Conservation (phyloP, 2,888 invertebrate genomes). For the Cryptus armator region DNA sequence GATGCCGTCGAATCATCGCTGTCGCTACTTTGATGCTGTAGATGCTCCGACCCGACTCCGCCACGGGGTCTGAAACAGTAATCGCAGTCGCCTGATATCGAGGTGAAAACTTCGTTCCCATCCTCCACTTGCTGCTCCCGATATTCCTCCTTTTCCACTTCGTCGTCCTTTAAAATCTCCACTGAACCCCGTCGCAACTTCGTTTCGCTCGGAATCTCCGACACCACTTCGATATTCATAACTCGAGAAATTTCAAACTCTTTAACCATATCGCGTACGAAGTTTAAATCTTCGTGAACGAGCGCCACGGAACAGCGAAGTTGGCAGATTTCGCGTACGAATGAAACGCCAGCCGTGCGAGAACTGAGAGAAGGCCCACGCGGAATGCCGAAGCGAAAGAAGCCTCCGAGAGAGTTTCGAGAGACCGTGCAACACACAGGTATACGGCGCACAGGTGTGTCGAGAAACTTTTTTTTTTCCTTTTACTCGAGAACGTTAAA, state of each 20-base stretch:
- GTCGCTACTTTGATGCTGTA: conserved; percentile 78
- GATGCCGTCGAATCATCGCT: conserved; percentile 82
- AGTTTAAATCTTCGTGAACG: background rate
- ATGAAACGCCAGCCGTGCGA: conserved; percentile 52
- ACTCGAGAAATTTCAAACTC: background rate
- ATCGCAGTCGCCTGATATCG: conserved; percentile 40
- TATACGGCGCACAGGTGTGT: conserved; percentile 8
- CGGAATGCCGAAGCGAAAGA: background rate
- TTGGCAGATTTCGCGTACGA: conserved; percentile 45
- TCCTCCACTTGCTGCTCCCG: background rate
- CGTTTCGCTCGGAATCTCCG: conserved; percentile 12
- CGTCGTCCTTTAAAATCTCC: background rate
- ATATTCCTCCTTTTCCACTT: background rate
- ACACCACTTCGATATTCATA: background rate
- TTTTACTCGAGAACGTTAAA: background rate
- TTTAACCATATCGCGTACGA: conserved; percentile 17
- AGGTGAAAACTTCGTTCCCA: background rate
- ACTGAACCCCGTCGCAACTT: background rate
- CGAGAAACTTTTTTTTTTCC: background rate
- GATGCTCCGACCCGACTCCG: conserved; percentile 81
- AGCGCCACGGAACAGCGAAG: conserved; percentile 1
- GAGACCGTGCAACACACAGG: background rate
- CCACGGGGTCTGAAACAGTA: conserved; percentile 81
- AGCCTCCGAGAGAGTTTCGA: conserved; percentile 1
- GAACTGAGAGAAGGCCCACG: conserved; percentile 36